Percentiles rank a stretch among this genome's conserved stretches.
These are phyloP conservation scores for Zelostemma sp. DNA, from an alignment of 1,140 invertebrate genomes.

Conservation along the genomic window DNA sequence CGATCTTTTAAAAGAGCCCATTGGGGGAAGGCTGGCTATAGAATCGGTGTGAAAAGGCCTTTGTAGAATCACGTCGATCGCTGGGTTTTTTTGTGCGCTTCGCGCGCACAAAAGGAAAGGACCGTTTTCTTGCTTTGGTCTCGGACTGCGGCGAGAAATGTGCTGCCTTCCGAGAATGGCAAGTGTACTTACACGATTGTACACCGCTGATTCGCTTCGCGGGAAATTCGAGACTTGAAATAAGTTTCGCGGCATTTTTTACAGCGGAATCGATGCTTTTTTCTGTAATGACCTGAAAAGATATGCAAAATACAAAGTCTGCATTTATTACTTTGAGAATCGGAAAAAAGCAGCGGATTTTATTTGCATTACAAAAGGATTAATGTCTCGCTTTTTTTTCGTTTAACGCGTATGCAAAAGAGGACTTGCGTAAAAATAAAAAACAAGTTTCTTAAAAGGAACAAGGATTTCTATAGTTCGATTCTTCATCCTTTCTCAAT, in stretches of 20 bases:
- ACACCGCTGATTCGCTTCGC: constrained; percentile 7
- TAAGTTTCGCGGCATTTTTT: background rate
- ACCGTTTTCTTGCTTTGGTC: constrained; percentile 26
- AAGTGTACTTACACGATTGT: constrained; percentile 1
- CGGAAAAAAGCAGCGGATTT: too few relatives aligned
- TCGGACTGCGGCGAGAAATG: constrained; percentile 27
- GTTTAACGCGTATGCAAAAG: background rate
- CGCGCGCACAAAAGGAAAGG: constrained; percentile 30
- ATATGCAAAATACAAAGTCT: background rate
- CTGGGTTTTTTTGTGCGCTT: constrained; percentile 22
- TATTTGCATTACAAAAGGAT: background rate
- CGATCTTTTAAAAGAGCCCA: too few relatives aligned
- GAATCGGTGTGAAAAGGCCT: constrained; percentile 45
- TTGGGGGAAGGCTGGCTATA: too few relatives aligned
- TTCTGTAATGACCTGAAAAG: background rate
- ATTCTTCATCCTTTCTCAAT: constrained; percentile 3
- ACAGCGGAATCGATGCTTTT: background rate
- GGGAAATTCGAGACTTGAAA: constrained; percentile 21
- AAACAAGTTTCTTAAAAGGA: background rate
- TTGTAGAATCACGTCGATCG: constrained; percentile 40
- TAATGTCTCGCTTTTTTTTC: background rate
- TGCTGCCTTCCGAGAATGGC: constrained; percentile 28
- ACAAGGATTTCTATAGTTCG: background rate
- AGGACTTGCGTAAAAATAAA: background rate
- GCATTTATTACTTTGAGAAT: background rate